A percentile compares a stretch with the other conserved stretches of the same genome.
Evolutionary conservation across 2,888 invertebrate species (phyloP).

Genomic region (Ochropacha duplaris): DNA sequence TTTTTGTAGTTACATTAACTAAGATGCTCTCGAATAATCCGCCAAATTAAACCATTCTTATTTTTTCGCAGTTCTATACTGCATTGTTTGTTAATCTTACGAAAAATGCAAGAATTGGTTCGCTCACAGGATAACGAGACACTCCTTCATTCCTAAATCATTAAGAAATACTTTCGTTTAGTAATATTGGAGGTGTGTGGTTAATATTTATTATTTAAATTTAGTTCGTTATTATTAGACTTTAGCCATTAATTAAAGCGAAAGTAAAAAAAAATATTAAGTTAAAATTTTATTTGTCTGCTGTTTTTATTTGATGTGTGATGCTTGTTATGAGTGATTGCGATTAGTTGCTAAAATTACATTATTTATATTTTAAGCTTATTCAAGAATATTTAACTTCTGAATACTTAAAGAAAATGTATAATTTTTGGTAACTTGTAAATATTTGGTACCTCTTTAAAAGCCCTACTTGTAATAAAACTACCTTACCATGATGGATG

Average conservation of each 20-base stretch:
- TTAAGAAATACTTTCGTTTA: constrained; percentile 38
- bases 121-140: constrained; percentile 8
- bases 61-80: background rate
- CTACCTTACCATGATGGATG: constrained; percentile 61
- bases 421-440: constrained; percentile 65
- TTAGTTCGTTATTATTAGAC: background rate
- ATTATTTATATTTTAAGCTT: constrained; percentile 1
- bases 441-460: constrained; percentile 59
- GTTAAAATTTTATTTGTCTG: constrained; percentile 22
- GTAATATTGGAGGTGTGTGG: constrained; percentile 55
- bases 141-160: constrained; percentile 46
- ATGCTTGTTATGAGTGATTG: constrained; percentile 24
- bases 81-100: background rate
- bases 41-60: background rate
- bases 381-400: background rate
- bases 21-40: background rate
- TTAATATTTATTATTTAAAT: constrained; percentile 63
- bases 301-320: constrained; percentile 24
- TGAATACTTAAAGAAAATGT: constrained; percentile 49
- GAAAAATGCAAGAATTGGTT: constrained; percentile 13
- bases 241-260: background rate
- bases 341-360: constrained; percentile 19
- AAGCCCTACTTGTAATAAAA: constrained; percentile 68
- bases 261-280: constrained; percentile 4
- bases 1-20: background rate